Evolutionary conservation across 2,113 vertebrate species (phyloP), one percentile per base, ranked within the genome.

Genomic region (Ceyx melanurus): DNA sequence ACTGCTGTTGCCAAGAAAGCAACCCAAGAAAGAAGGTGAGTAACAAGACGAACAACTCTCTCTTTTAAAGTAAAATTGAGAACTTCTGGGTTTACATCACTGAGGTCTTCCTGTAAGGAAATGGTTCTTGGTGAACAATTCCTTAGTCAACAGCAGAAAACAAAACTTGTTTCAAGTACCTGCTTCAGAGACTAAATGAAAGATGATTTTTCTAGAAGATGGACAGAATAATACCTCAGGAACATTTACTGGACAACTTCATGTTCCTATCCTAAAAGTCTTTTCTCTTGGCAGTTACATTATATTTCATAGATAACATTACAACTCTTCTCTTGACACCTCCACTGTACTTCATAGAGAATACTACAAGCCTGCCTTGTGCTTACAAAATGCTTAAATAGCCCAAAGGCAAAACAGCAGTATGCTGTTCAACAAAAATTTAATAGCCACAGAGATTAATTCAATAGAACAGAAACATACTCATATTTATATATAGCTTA

Each of bases 101-200:
- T 96, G 65, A 99, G 95, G 51, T 93, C 97, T 96, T 99, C 99
- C 99, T 99, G 94, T 19, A 94, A 64, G 73, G 22, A 62, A 91
- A 80, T 25, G 82, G 84, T 29, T 42, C 40, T 31, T 53, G 28
- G 74, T 89, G 25, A 87, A 79, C 22, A 75, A 91, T 51, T 70
- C 40, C 40, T 88, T 71, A 33, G 6, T 19, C 16, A 80, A 62
- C 14, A 92, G 20, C 57, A 76, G 12, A 51, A 89, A 70, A 50
- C 22, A 93, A 91, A 82, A 48, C 33, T 65, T 74, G 28, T 73
- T 65, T 53, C 48, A 86, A 61, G 45, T n/a, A 82, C 51, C 28
- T 45, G 28, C 46, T 5, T 18, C 28, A 84, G 9, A 87, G 33
- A 84, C 12, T 15, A 25, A 93, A 81, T 21, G 46, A 53, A 71